A percentile compares a stretch with the other conserved stretches of the same genome.
Conservation (phyloP, 2,888 invertebrate species). For the Linnaemya tessellans region DNA sequence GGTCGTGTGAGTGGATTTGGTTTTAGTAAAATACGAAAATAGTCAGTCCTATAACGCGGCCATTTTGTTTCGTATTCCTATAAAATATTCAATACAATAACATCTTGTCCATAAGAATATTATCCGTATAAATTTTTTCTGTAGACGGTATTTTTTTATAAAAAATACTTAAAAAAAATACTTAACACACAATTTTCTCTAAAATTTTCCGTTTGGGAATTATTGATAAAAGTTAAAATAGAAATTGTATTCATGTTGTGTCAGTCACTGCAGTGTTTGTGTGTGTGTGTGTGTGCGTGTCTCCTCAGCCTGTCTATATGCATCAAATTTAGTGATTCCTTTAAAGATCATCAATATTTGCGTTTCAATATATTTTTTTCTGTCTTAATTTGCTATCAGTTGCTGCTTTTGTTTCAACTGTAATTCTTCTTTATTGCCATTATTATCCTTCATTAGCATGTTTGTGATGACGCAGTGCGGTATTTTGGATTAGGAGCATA, state of each 20-base stretch:
- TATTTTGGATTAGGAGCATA: conserved; percentile 52
- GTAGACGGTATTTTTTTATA: too few relatives aligned
- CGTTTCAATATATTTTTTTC: conserved; percentile 6
- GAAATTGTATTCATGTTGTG: too few relatives aligned
- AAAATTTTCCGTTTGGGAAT: not conserved
- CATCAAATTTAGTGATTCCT: conserved; percentile 36
- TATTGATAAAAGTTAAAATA: too few relatives aligned
- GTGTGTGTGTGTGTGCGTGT: not conserved
- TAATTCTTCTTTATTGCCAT: conserved; percentile 14
- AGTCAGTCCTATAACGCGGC: too few relatives aligned
- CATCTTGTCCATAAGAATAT: too few relatives aligned
- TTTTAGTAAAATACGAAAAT: too few relatives aligned
- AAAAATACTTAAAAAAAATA: too few relatives aligned
- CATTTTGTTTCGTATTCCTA: too few relatives aligned
- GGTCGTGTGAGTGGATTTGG: too few relatives aligned
- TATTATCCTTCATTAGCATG: conserved; percentile 35
- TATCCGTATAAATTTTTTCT: too few relatives aligned
- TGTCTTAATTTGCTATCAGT: conserved; percentile 12
- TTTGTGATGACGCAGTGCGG: conserved; percentile 63
- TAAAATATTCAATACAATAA: not conserved
- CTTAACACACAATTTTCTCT: too few relatives aligned
- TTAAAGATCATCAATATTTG: conserved; percentile 64
- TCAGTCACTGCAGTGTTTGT: too few relatives aligned
- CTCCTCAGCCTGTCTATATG: not conserved
- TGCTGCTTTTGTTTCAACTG: not conserved